Base-by-base conservation (phyloP, 2,797 vertebrate species). In the Catamblyrhynchus diadema region DNA sequence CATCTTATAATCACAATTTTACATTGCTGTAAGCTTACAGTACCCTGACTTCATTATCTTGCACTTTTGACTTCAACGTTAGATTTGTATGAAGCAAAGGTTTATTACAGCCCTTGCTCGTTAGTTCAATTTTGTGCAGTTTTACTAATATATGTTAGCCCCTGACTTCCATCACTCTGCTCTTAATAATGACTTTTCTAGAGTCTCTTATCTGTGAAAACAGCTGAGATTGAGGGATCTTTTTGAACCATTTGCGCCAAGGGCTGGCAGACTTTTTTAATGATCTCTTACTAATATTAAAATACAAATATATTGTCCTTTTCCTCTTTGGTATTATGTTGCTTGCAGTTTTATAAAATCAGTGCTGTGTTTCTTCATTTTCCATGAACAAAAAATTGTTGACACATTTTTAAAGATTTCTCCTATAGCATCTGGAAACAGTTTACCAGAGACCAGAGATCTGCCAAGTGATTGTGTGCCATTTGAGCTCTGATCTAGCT, bases 131-230 rank as follows among this genome's bases (percentile, higher is more conserved):
- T 90, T 75, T 85, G 45, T 85, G 33, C 10, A 14, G 13, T 77
- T 90, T 86, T 51, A 50, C 22, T 53, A 16, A 28, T 32, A 44
- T 5, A 51, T 22, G 35, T 78, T 28, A 51, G 24, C 3, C 33
- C 37, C 6, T 73, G 35, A 32, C 42, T 92, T 88, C 59, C 51
- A 60, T 37, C 23, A 17, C 47, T 80, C 25, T 51, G 6, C 73
- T 81, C 20, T 91, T 50, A 66, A 30, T 53, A 77, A 70, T 42
- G 21, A 12, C 66, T 94, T 81, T 94, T 92, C 53, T 80, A 23
- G 27, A 67, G 32, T 37, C 45, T 88, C 27, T 90, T 8, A 78
- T 75, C 30, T 27, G 3, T 86, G 51, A 45, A 93, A 64, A 60
- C 15, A 85, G 15, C 51, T 62, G 44, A 78, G 81, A 50, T 66